phyloP scores from a whole-genome alignment of 2,888 invertebrate genomes.

The Ecliptopera silaceata region DNA sequence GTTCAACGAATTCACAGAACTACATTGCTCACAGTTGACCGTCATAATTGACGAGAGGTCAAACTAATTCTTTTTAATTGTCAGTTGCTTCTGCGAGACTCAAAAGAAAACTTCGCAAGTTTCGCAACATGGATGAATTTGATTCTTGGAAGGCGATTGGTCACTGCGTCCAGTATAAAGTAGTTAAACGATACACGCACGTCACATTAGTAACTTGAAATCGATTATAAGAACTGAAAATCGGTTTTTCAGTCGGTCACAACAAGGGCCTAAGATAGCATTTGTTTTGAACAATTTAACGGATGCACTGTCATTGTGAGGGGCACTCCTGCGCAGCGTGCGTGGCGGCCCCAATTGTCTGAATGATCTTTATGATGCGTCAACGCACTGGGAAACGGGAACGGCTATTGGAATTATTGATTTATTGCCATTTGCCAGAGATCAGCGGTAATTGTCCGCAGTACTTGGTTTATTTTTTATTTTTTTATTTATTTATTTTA shows the following conservation, averaged over 20 bases:
- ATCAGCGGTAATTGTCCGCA: too few species aligned
- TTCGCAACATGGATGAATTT: slow-evolving; percentile 41
- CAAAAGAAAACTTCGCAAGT: slow-evolving; percentile 42
- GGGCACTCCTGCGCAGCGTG: slow-evolving; percentile 76
- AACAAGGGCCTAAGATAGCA: too few species aligned
- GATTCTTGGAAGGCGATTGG: slow-evolving; percentile 16
- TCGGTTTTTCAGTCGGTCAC: neutral
- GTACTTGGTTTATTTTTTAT: too few species aligned
- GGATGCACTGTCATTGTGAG: slow-evolving; percentile 61
- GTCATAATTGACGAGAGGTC: slow-evolving; percentile 74
- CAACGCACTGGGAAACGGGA: slow-evolving; percentile 61
- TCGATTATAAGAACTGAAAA: neutral
- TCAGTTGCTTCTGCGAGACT: slow-evolving; percentile 43
- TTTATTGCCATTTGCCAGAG: neutral
- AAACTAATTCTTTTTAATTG: slow-evolving; percentile 77
- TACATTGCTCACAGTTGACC: slow-evolving; percentile 36
- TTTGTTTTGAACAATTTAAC: slow-evolving; percentile 43
- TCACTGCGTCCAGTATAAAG: neutral
- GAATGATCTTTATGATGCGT: slow-evolving; percentile 78
- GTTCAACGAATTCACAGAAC: slow-evolving; percentile 26
- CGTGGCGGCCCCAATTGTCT: slow-evolving; percentile 80
- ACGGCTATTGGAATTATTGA: slow-evolving; percentile 30
- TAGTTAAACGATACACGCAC: neutral
- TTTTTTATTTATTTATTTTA: too few species aligned
- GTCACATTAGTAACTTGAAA: neutral